phyloP scores from a whole-genome alignment of 1,140 invertebrate genomes.

The Ephestia elutella region DNA sequence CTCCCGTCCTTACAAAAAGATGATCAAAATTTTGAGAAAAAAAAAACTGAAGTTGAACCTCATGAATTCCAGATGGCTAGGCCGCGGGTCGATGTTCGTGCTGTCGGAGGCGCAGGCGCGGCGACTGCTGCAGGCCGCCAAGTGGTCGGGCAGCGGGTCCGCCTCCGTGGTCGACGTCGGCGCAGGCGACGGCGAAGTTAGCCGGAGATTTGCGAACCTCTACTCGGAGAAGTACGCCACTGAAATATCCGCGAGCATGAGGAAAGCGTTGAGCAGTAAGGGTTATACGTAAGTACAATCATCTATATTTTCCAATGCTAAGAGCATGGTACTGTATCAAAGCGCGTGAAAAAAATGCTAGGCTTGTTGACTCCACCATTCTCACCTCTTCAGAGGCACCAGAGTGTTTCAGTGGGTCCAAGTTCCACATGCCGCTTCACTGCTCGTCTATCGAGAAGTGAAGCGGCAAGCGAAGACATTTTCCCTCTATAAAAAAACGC shows the following conservation, averaged over 20 bases:
- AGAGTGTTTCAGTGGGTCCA: too few relatives aligned
- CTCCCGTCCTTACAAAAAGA: too few relatives aligned
- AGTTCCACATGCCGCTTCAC: too few relatives aligned
- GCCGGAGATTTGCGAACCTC: slow-evolving; percentile 79
- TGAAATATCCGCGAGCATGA: slow-evolving; percentile 90
- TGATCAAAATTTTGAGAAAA: too few relatives aligned
- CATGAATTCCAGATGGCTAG: slow-evolving; percentile 82
- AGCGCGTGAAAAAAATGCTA: too few relatives aligned
- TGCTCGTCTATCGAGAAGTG: too few relatives aligned
- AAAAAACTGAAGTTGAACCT: background rate
- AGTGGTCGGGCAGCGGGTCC: slow-evolving; percentile 55
- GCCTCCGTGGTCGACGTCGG: slow-evolving; percentile 87
- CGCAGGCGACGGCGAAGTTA: slow-evolving; percentile 93
- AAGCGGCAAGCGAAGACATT: too few relatives aligned
- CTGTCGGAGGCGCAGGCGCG: slow-evolving; percentile 86
- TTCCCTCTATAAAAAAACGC: too few relatives aligned
- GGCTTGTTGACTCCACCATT: too few relatives aligned
- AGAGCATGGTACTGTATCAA: too few relatives aligned
- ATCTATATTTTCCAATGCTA: too few relatives aligned
- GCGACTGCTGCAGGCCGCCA: slow-evolving; percentile 74
- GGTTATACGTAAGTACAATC: slow-evolving; percentile 85
- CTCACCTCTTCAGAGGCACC: too few relatives aligned
- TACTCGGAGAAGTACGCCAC: slow-evolving; percentile 86
- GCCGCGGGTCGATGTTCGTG: slow-evolving; percentile 95
- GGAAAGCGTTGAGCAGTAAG: slow-evolving; percentile 79